These are phyloP conservation scores for Cynopterus sphinx DNA, from an alignment of 2,797 vertebrate species.

Conservation along the genomic window DNA sequence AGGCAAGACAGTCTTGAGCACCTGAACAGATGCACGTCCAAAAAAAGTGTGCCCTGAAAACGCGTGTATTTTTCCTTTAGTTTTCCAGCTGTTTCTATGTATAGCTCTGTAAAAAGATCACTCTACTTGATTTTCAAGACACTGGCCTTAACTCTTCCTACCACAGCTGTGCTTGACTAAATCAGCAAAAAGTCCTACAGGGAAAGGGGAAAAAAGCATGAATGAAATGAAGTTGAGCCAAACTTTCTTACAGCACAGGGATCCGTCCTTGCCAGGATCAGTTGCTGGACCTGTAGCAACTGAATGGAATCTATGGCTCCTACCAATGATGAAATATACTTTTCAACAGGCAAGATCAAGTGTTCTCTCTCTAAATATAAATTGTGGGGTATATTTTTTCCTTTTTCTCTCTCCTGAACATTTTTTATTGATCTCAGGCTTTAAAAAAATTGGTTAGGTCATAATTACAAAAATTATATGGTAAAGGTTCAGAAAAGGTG, in stretches of 20 bases:
- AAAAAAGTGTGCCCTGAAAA: slow-evolving; percentile 41
- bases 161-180: slow-evolving; percentile 71
- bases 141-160: slow-evolving; percentile 60
- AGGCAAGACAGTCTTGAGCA: slow-evolving; percentile 30
- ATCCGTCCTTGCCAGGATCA: background rate
- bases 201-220: background rate
- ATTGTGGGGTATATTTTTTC: slow-evolving; percentile 30
- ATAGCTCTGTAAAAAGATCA: slow-evolving; percentile 55
- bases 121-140: slow-evolving; percentile 67
- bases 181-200: slow-evolving; percentile 42
- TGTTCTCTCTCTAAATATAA: slow-evolving; percentile 37
- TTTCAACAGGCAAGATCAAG: slow-evolving; percentile 25
- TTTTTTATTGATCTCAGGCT: slow-evolving; percentile 75
- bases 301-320: background rate
- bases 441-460: slow-evolving; percentile 65
- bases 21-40: slow-evolving; percentile 26
- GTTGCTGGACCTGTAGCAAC: background rate
- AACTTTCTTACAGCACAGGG: background rate
- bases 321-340: background rate
- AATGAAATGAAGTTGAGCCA: background rate
- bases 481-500: slow-evolving; percentile 39
- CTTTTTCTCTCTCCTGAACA: slow-evolving; percentile 55
- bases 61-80: slow-evolving; percentile 41
- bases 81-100: slow-evolving; percentile 65
- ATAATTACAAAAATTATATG: slow-evolving; percentile 58